Percentiles rank a stretch among this genome's conserved stretches.
phyloP scores from a whole-genome alignment of 2,888 invertebrate genomes.

The Ernsta delagoae region DNA sequence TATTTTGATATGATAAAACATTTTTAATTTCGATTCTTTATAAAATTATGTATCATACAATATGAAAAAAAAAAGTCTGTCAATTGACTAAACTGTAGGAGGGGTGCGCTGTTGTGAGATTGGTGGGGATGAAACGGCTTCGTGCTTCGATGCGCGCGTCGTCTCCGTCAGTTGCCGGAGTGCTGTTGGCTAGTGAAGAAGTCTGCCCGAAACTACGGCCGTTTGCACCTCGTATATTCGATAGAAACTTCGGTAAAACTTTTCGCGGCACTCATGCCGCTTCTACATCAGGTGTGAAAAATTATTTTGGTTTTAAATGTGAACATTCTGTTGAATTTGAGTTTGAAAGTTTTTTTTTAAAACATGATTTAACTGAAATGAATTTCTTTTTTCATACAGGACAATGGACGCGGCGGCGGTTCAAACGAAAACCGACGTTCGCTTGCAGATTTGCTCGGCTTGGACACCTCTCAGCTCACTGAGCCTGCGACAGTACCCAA shows the following conservation, averaged over 20 bases:
- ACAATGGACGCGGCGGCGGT: conserved; percentile 59
- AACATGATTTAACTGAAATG: too few species aligned
- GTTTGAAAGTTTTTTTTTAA: too few species aligned
- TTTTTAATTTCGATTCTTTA: background rate
- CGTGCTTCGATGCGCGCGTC: conserved; percentile 57
- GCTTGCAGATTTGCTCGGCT: conserved; percentile 62
- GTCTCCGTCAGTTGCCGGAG: conserved; percentile 60
- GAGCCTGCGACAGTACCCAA: conserved; percentile 54
- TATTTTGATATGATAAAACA: background rate
- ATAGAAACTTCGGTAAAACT: conserved; percentile 58
- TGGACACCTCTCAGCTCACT: conserved; percentile 54
- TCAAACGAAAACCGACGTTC: conserved; percentile 66
- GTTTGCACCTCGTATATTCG: conserved; percentile 42
- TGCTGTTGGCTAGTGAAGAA: conserved; percentile 61
- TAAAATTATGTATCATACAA: background rate
- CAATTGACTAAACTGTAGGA: conserved; percentile 40
- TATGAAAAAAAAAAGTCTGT: conserved; percentile 5
- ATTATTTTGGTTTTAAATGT: too few species aligned
- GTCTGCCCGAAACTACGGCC: conserved; percentile 53
- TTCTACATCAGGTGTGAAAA: conserved; percentile 69
- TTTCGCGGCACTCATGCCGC: conserved; percentile 71
- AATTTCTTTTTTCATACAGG: conserved; percentile 48
- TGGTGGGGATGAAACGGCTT: conserved; percentile 58
- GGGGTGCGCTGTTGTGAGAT: conserved; percentile 50
- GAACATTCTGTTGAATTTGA: too few species aligned